Evolutionary conservation across 2,113 vertebrate genomes (phyloP).

Genomic region (Otocyon megalotis): DNA sequence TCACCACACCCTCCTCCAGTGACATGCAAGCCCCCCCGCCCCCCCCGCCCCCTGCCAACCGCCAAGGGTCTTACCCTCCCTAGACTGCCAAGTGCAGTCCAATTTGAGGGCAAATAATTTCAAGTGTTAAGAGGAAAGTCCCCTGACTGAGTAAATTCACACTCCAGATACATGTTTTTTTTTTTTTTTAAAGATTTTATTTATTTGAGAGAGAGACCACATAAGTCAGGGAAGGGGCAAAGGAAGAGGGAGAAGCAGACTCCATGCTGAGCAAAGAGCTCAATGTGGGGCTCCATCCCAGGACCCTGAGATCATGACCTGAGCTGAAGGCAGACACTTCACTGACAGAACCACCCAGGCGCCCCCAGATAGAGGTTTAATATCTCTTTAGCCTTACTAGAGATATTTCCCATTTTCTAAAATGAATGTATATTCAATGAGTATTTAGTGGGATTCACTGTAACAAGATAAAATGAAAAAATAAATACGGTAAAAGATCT

Average conservation of each 20-base stretch:
- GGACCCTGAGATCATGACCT: too few relatives aligned
- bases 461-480: slow-evolving; percentile 35
- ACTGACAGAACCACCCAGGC: too few relatives aligned
- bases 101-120: background rate
- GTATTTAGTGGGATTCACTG: background rate
- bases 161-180: background rate
- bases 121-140: background rate
- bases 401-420: slow-evolving; percentile 15
- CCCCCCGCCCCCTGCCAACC: too few relatives aligned
- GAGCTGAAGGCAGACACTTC: too few relatives aligned
- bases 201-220: too few relatives aligned
- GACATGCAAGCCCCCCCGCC: background rate
- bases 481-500: background rate
- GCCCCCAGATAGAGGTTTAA: background rate
- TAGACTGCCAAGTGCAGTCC: background rate
- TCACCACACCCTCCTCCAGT: too few relatives aligned
- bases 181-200: too few relatives aligned
- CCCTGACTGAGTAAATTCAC: background rate
- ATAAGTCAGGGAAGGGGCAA: too few relatives aligned
- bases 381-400: background rate
- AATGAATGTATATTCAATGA: background rate
- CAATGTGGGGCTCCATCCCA: too few relatives aligned
- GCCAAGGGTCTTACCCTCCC: background rate
- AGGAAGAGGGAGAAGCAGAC: too few relatives aligned
- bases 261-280: too few relatives aligned